Evolutionary conservation across 2,888 invertebrate genomes (phyloP).

Genomic region (Agrotis segetum): DNA sequence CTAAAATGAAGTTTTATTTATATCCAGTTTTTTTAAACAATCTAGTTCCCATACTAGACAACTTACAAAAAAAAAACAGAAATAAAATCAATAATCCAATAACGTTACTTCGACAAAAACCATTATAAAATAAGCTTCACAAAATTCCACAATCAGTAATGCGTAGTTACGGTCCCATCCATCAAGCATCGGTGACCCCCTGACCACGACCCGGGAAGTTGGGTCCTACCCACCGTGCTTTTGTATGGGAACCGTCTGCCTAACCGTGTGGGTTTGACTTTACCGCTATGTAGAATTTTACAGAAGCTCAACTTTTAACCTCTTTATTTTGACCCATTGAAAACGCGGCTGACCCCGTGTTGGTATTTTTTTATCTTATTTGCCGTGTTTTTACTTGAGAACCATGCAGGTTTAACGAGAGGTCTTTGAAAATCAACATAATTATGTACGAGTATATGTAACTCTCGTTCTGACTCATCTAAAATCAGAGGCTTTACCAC

Average conservation of each 20-base stretch:
- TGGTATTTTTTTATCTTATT: no score
- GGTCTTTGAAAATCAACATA: no score
- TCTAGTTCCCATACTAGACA: background rate
- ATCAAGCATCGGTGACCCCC: constrained; percentile 68
- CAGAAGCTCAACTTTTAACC: constrained; percentile 31
- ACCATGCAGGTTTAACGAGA: background rate
- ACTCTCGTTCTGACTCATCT: no score
- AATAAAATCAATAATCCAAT: no score
- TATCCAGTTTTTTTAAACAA: background rate
- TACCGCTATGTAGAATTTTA: constrained; percentile 3
- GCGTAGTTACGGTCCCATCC: constrained; percentile 71
- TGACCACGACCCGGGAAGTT: constrained; percentile 73
- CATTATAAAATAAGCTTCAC: constrained; percentile 24
- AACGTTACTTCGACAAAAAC: background rate
- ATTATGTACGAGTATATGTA: no score
- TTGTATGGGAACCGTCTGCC: constrained; percentile 53
- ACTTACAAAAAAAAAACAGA: no score
- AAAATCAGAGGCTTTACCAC: no score
- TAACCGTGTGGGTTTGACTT: constrained; percentile 35
- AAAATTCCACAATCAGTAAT: constrained; percentile 63
- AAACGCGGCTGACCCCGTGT: background rate
- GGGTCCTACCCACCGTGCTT: constrained; percentile 52
- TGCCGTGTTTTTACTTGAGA: background rate
- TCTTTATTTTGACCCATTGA: background rate
- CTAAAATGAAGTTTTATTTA: no score